Conservation (phyloP, 2,113 vertebrate species). For the Chelonoidis abingdonii region DNA sequence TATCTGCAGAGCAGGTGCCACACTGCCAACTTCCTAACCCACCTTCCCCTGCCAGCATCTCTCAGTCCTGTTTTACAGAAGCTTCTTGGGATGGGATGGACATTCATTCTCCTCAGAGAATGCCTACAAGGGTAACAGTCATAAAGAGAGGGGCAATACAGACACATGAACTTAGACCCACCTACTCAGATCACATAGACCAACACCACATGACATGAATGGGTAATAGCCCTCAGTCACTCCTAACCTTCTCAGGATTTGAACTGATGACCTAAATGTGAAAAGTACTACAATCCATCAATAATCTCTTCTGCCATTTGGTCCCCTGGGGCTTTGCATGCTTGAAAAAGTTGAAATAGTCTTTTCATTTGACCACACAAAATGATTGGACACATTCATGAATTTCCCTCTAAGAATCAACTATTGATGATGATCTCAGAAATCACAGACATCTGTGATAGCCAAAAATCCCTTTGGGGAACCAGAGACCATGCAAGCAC, state of each 20-base stretch:
- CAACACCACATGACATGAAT: background rate
- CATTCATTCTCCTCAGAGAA: constrained; percentile 15
- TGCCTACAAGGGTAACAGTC: background rate
- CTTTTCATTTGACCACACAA: background rate
- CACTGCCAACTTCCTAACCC: background rate
- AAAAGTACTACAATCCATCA: background rate
- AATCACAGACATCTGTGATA: background rate
- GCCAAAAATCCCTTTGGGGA: background rate
- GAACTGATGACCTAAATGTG: background rate
- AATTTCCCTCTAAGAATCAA: background rate
- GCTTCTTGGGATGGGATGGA: background rate
- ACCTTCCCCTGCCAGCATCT: background rate
- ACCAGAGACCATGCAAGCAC: background rate
- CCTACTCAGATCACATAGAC: background rate
- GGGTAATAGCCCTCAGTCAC: background rate
- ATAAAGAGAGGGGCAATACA: background rate
- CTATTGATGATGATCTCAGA: background rate
- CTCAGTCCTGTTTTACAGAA: background rate
- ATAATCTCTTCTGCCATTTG: background rate
- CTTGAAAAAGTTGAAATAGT: background rate
- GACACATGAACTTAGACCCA: background rate
- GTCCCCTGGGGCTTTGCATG: accelerated
- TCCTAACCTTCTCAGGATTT: constrained; percentile 1
- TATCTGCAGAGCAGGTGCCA: background rate
- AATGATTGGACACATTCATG: background rate